Evolutionary conservation across 2,797 vertebrate genomes (phyloP), one percentile per base, ranked within the genome.

Genomic region (Pagetopsis macropterus): DNA sequence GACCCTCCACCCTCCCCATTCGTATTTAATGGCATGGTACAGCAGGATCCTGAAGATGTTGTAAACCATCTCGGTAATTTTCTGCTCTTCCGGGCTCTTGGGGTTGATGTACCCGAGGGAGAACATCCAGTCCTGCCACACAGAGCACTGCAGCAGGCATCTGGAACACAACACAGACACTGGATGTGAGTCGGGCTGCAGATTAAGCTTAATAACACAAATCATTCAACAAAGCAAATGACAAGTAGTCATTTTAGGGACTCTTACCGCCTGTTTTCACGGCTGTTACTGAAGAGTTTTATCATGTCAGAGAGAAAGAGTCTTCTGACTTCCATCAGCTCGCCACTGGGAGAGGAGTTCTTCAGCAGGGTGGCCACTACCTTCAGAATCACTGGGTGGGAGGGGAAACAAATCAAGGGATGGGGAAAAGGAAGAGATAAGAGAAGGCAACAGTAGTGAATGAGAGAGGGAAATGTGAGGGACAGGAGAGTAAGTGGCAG

Each of bases 71-170:
- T 99, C 98, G 0, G 97, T 97, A 87, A 99, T 98, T 92, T 99
- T 99, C 96, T 99, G 98, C 83, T 99, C 98, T 85, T 99, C 98
- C 0, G 97, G 96, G 91, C 95, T 99, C 91, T 99, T 99, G 21
- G 98, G 98, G 89, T 99, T 99, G 89, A 99, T 99, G 83, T 99
- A 99, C 66, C 98, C 98, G 62, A 99, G 96, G 67, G 98, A 99
- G 93, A 99, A 99, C 98, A 99, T 99, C 98, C 98, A 99, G 85
- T 99, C 98, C 92, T 99, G 98, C 98, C 98, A 99, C 79, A 99
- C 98, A 3, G 98, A 99, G 93, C 98, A 99, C 94, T 99, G 98
- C 90, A 99, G 92, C 89, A 99, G 95, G 91, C 98, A 99, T 88
- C 98, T 99, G 81, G 44, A 33, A 21, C 49, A 80, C 2, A 72